Conservation (phyloP, 2,888 invertebrate species). For the Brenthis hecate region DNA sequence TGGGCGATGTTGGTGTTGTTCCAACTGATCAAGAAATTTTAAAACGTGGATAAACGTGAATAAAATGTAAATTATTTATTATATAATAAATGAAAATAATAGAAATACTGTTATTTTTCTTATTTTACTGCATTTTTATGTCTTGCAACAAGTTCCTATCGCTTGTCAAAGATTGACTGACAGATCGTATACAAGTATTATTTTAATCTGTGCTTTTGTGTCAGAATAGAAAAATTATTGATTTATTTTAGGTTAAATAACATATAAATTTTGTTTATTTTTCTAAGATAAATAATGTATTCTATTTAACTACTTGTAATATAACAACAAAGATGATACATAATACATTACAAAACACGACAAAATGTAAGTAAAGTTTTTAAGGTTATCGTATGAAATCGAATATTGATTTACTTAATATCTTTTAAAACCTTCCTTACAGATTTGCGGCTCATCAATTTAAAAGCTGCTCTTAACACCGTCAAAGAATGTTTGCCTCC, state of each 20-base stretch:
- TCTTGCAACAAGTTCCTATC: background rate
- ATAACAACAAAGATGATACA: slow-evolving; percentile 48
- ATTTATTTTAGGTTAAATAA: background rate
- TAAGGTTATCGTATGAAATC: slow-evolving; percentile 51
- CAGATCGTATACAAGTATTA: background rate
- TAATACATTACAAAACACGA: slow-evolving; percentile 65
- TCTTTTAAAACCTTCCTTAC: slow-evolving; percentile 44
- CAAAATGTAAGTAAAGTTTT: slow-evolving; percentile 65
- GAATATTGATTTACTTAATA: slow-evolving; percentile 8
- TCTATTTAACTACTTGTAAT: background rate
- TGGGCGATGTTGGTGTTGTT: slow-evolving; percentile 61
- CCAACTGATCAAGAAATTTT: slow-evolving; percentile 51
- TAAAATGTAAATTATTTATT: background rate
- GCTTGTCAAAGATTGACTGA: background rate
- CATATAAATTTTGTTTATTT: background rate
- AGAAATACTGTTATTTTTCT: background rate
- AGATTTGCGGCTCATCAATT: slow-evolving; percentile 68
- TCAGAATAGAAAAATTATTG: background rate
- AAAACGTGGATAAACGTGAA: background rate
- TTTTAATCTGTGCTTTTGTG: slow-evolving; percentile 1
- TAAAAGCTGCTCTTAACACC: slow-evolving; percentile 61
- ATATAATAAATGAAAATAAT: background rate
- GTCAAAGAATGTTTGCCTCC: slow-evolving; percentile 59
- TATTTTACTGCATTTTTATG: background rate
- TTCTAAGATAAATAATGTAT: slow-evolving; percentile 6